Percentiles rank a stretch among this genome's conserved stretches.
Conservation (phyloP, 2,797 vertebrate species). For the Sandelia bainsii region DNA sequence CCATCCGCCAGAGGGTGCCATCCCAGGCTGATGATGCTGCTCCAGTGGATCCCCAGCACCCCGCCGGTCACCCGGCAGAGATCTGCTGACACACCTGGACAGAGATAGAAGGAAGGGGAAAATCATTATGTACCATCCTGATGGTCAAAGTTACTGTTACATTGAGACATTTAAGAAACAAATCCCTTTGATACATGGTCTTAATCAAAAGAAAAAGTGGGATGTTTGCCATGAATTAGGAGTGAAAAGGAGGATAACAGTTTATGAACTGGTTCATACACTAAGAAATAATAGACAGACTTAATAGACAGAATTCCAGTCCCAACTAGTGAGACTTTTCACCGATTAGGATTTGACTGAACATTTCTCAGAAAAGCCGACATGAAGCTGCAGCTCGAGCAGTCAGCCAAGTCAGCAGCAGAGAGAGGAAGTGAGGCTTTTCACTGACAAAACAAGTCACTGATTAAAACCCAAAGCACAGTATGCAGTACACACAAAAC, state of each 20-base stretch:
- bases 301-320: conserved; percentile 17
- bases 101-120: background rate
- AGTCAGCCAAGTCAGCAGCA: conserved; percentile 55
- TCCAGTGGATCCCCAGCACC: conserved; percentile 84
- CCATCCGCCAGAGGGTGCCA: conserved; percentile 81
- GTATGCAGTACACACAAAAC: conserved; percentile 32
- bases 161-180: too few species aligned
- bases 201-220: background rate
- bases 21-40: conserved; percentile 77
- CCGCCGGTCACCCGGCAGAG: conserved; percentile 84
- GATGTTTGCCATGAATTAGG: background rate
- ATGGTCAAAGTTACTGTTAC: too few species aligned
- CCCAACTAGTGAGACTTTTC: conserved; percentile 38
- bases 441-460: conserved; percentile 67
- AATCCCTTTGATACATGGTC: too few species aligned
- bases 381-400: conserved; percentile 29
- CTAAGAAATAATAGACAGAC: background rate
- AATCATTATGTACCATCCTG: background rate
- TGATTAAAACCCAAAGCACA: conserved; percentile 73
- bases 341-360: conserved; percentile 40
- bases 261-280: background rate
- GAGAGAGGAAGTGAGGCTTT: conserved; percentile 62
- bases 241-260: background rate
- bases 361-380: conserved; percentile 51
- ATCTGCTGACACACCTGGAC: conserved; percentile 70